Evolutionary conservation across 2,797 vertebrate genomes (phyloP), one percentile per base, ranked within the genome.

Genomic region (Alfaro cultratus): DNA sequence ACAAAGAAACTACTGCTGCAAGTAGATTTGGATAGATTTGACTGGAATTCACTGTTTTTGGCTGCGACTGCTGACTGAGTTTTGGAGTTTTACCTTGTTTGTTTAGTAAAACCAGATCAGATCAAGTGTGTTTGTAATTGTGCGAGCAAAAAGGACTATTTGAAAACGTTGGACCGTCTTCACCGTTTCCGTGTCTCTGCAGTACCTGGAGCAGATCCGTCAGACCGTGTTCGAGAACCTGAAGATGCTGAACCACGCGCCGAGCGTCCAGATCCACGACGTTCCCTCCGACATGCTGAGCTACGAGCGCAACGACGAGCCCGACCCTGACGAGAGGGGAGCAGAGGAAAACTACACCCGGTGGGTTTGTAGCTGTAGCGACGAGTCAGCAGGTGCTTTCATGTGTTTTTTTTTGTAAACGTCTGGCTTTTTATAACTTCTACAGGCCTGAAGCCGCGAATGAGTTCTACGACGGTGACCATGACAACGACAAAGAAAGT

Each of bases 181-280:
- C 31, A 23, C 60, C 2, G 45, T 55, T 9, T 53, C 0, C 23
- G 0, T 82, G 39, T 85, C 1, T 26, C 0, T 73, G 46, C 36
- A 99, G 98, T 99, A 99, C 93, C 87, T 99, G 92, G 98, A 99
- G 90, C 98, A 99, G 94, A 99, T 99, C 92, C 97, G 98, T 51
- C 97, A 99, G 92, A 99, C 98, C 0, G 98, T 99, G 84, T 99
- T 98, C 86, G 98, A 99, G 93, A 99, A 99, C 91, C 85, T 99
- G 93, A 99, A 99, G 92, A 99, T 99, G 98, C 78, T 99, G 91
- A 99, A 99, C 93, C 98, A 99, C 0, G 98, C 98, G 0, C 98
- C 98, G 57, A 99, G 98, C 0, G 98, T 99, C 77, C 98, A 99
- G 95, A 99, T 99, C 94, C 98, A 99, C 0, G 98, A 99, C 1